Base-by-base conservation (phyloP, 2,113 vertebrate genomes). In the Archocentrus centrarchus region DNA sequence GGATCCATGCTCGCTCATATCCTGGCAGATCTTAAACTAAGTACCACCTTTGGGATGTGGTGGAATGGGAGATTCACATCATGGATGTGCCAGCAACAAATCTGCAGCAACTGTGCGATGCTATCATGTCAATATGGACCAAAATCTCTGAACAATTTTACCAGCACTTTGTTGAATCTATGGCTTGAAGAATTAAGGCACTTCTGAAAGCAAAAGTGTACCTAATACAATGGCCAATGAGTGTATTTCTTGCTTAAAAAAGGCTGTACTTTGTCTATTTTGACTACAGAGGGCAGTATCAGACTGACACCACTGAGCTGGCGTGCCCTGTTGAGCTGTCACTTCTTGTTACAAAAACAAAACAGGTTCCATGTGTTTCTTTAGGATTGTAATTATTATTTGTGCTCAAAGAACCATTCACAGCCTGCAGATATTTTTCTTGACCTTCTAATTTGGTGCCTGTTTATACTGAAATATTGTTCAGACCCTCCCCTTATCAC, bases 231-330 rank as follows among this genome's bases (percentile, higher is more conserved):
- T 50, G 64, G 3, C 8, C 64, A 50, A 8, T 2, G 24, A 47
- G 24, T 50, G 41, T 70, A 70, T 27, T 53, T 73, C 44, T 73
- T 47, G 27, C 44, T 20, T 50, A 20, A 53, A 70, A 53, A 8
- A 53, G 20, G 53, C 66, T 73, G 68, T 2, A 73, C 57, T 92
- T 64, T 24, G 15, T 84, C 30, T 37, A 0, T 79, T 3, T 77
- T 2, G 17, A 89, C 96, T 92, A 35, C 73, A 95, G 96, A 93
- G 94, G 93, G 93, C 93, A 93, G 90, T 79, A 37, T 93, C 47
- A 70, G 75, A 77, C 59, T 41, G 57, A 77, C 11, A 27, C 53
- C 27, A 3, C 44, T 3, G 7, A 59, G 15, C 17, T 18, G 62
- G 2, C 41, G n/a, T 1, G 2, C 50, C 59, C 24, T 37, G 22